Base-by-base conservation (phyloP, 2,888 invertebrate species). In the Lobophora halterata region DNA sequence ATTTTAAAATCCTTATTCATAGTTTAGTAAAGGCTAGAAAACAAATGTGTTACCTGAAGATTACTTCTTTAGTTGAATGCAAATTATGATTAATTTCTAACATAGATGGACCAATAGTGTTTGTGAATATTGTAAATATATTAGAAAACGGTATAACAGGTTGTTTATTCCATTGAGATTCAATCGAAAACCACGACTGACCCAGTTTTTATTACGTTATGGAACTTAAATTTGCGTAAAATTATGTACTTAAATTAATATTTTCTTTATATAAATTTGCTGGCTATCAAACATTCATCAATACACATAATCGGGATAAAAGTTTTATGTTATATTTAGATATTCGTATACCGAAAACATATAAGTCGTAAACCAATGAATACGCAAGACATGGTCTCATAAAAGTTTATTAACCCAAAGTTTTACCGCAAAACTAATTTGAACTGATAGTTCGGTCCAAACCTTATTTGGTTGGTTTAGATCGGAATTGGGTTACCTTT, bases 101-200 rank as follows among this genome's bases (percentile, higher is more conserved):
- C 59, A 79, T 86, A 86, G 85, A 81, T 67, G 86, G 86, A 86
- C 86, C 86, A 86, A 86, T 77, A 80, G 82, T 65, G 67, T 71
- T 61, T 86, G 86, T 86, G 85, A 60, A 85, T 85, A 83, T n/a
- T 86, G 85, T 86, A 83, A 65, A 86, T 83, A 82, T 47, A 48
- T 67, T 74, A 79, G 71, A 43, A 55, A 72, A 69, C 72, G 72
- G 73, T 77, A 65, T 71, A 69, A 76, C 77, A 76, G 76, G 78
- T 79, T 79, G 74, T 77, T 61, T 40, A 57, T 56, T 58, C 55
- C 50, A 54, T 61, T 65, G 57, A 48, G 38, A 55, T 55, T 25
- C 30, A 24, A 52, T 46, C 61, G 56, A 47, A 49, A 56, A 55
- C 58, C 59, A 62, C 44, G 73, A 74, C 74, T 75, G 75, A 76